phyloP scores from a whole-genome alignment of 2,797 vertebrate species.

The Coilia nasus region DNA sequence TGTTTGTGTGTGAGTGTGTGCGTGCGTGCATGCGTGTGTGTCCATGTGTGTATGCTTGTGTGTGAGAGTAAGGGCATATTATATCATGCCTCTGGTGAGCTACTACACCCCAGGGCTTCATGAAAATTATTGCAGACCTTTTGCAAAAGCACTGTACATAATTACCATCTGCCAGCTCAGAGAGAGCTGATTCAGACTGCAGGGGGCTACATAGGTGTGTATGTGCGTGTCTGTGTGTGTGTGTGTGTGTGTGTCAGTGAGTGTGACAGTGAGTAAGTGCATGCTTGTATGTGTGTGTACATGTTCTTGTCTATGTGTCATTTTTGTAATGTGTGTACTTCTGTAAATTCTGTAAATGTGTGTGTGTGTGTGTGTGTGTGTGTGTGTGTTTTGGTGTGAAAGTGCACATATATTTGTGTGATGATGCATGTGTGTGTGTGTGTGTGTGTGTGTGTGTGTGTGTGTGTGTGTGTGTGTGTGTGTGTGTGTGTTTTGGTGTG shows the following conservation, averaged over 20 bases:
- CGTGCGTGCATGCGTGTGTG: not conserved
- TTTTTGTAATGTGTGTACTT: not conserved
- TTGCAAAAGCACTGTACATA: slow-evolving; percentile 69
- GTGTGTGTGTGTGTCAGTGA: not conserved
- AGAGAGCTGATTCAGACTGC: slow-evolving; percentile 62
- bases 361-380: not conserved
- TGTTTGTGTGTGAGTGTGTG: not conserved
- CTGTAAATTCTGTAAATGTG: not conserved
- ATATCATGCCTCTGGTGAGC: slow-evolving; percentile 45
- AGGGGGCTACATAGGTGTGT: slow-evolving; percentile 21
- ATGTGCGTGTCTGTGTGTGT: slow-evolving; percentile 37
- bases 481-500: no score
- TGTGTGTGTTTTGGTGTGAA: no score
- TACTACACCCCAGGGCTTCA: slow-evolving; percentile 51
- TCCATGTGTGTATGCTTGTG: not conserved
- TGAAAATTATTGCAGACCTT: slow-evolving; percentile 58
- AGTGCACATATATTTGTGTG: not conserved
- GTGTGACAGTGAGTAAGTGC: not conserved
- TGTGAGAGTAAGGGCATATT: slow-evolving; percentile 1
- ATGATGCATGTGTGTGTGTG: slow-evolving; percentile 26
- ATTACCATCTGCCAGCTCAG: slow-evolving; percentile 77
- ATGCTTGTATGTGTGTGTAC: not conserved
- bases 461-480: not conserved
- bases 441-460: slow-evolving; percentile 26
- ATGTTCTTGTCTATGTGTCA: not conserved